phyloP scores from a whole-genome alignment of 2,113 vertebrate genomes.

The Cervus canadensis region DNA sequence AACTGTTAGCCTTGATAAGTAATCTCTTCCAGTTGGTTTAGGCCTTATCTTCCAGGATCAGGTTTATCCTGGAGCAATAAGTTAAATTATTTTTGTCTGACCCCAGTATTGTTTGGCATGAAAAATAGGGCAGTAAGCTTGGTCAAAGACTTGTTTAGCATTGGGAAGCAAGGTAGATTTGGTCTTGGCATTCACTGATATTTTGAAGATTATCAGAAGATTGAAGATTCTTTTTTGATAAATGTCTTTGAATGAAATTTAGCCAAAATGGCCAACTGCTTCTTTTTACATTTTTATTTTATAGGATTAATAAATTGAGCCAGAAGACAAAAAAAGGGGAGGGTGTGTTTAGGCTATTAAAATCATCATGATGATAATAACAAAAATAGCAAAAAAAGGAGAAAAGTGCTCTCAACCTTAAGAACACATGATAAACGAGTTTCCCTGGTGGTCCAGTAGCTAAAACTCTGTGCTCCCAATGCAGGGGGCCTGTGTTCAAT shows the following conservation, averaged over 20 bases:
- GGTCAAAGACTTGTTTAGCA: not conserved
- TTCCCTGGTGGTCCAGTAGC: not conserved
- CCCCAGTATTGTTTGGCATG: slow-evolving; percentile 7
- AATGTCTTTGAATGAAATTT: slow-evolving; percentile 13
- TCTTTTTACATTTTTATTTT: slow-evolving; percentile 8
- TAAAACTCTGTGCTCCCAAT: not conserved
- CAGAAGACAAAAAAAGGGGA: not conserved
- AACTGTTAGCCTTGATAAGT: slow-evolving; percentile 8
- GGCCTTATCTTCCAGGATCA: slow-evolving; percentile 44
- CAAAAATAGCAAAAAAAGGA: slow-evolving; percentile 32
- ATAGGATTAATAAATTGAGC: not conserved
- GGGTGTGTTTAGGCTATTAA: not conserved
- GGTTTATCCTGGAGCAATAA: slow-evolving; percentile 31
- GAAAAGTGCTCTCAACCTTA: slow-evolving; percentile 22
- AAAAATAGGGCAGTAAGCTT: not conserved
- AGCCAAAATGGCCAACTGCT: not conserved
- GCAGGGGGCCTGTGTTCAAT: not conserved
- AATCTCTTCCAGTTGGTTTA: slow-evolving; percentile 27
- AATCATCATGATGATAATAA: not conserved
- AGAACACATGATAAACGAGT: not conserved
- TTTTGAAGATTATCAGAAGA: not conserved
- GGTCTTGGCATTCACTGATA: not conserved
- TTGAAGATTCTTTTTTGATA: slow-evolving; percentile 30
- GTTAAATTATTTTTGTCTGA: slow-evolving; percentile 37
- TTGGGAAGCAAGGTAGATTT: not conserved